Base-by-base conservation (phyloP, 2,113 vertebrate genomes). In the Mesocricetus auratus region DNA sequence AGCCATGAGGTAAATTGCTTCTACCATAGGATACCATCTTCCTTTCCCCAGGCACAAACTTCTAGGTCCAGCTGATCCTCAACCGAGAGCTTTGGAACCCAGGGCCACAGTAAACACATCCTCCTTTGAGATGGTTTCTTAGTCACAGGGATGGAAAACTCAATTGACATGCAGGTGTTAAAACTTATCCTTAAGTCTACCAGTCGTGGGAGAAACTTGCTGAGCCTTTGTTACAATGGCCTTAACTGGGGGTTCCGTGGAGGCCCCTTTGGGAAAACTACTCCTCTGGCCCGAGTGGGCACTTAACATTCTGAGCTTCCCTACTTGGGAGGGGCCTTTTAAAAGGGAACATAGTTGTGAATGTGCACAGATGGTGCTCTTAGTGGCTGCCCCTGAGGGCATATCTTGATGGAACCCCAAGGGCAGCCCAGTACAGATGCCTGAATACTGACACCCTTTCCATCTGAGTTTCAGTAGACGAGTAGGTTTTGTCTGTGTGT, bases 401-500 rank as follows among this genome's bases (percentile, higher is more conserved):
- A 11, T 53, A 9, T 53, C 50, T 11, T 53, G 50, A 7, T 11
- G 12, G 50, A 9, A 53, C 50, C 50, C 50, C 50, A 53, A 53
- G 50, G 50, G 12, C 50, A 53, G 50, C 8, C 4, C 50, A 53
- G 50, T 9, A 53, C 50, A 53, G 50, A 53, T 53, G 50, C 50
- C 50, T 9, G 50, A 9, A 53, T 53, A 53, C 1, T 8, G 50
- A 50, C 50, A 50, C 50, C 17, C 15, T 7, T 93, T 96, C 90
- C 93, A 96, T 94, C 94, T 97, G 58, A 66, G 92, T 92, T 95
- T 94, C 85, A 77, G 89, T 87, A 96, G 92, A 93, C 88, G 95
- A 96, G 71, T 79, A 92, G 21, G 2, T 82, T 26, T 75, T 26
- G 9, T 75, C 26, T n/a, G n/a, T n/a, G n/a, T 45, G 10, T 60